Evolutionary conservation across 1,140 invertebrate species (phyloP).

Genomic region (Pseudoatta argentina): DNA sequence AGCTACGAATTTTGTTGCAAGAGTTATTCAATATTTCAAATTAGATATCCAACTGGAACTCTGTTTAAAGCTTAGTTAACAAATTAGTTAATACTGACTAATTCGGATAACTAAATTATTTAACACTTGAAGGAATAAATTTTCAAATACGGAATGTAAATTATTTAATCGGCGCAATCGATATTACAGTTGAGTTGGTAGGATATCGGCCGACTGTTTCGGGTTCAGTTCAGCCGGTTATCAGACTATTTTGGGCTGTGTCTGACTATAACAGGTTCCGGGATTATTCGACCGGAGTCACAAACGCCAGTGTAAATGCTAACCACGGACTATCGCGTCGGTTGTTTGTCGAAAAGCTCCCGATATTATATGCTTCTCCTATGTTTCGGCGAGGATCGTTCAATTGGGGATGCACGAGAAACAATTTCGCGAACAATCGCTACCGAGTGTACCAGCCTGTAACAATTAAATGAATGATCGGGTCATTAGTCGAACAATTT

Average conservation of each 20-base stretch:
- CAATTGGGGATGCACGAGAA: conserved; percentile 36
- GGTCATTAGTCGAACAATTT: conserved; percentile 52
- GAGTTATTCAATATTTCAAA: neutral
- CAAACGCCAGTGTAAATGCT: conserved; percentile 57
- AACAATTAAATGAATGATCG: conserved; percentile 59
- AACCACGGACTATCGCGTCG: conserved; percentile 42
- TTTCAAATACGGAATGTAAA: neutral
- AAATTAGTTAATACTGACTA: neutral
- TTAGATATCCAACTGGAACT: neutral
- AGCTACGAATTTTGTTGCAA: no score
- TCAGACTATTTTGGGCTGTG: conserved; percentile 16
- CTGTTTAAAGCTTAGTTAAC: neutral
- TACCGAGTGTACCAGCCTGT: neutral
- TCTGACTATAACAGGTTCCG: conserved; percentile 22
- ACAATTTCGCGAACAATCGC: conserved; percentile 47
- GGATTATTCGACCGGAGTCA: conserved; percentile 49
- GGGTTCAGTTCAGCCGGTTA: conserved; percentile 16
- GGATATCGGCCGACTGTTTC: conserved; percentile 26
- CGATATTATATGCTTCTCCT: conserved; percentile 48
- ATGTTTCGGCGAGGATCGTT: conserved; percentile 30
- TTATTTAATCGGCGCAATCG: conserved; percentile 30
- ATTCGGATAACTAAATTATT: neutral
- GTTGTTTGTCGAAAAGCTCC: conserved; percentile 21
- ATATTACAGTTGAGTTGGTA: neutral
- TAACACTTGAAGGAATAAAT: neutral